These are phyloP conservation scores for Eristalinus sepulchralis DNA, from an alignment of 2,888 invertebrate species.

Conservation along the genomic window DNA sequence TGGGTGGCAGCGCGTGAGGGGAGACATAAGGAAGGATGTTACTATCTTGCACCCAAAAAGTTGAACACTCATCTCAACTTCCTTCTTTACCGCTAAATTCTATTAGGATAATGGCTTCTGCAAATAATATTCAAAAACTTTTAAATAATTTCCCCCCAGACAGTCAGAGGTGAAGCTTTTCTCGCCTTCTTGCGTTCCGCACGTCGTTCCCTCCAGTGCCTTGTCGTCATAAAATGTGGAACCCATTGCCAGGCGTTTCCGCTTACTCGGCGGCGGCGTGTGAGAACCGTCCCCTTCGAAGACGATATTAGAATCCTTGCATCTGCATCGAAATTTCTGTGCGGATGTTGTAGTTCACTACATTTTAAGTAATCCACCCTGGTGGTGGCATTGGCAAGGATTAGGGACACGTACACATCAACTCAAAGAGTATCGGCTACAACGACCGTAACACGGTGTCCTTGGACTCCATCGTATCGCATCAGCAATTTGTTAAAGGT, in stretches of 20 bases:
- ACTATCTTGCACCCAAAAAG: not conserved
- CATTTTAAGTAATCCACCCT: not conserved
- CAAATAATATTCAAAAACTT: conserved; percentile 23
- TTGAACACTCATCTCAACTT: not conserved
- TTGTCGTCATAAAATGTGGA: not conserved
- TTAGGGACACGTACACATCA: not conserved
- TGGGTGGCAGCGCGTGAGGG: too few relatives aligned
- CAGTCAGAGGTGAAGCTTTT: not conserved
- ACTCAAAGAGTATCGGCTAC: not conserved
- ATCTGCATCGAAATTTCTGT: not conserved
- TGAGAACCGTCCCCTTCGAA: not conserved
- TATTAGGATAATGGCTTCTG: conserved; percentile 21
- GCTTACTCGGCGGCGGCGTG: not conserved
- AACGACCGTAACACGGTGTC: not conserved
- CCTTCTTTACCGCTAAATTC: conserved; percentile 5
- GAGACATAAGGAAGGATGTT: not conserved
- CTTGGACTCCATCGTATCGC: not conserved
- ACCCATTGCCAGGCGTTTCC: not conserved
- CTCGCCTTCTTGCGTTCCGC: not conserved
- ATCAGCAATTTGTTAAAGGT: conserved; percentile 15
- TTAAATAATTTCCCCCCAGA: conserved; percentile 2
- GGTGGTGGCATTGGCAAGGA: not conserved
- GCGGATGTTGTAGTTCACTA: not conserved
- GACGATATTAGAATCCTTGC: not conserved
- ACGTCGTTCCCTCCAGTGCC: not conserved